Percentiles rank a stretch among this genome's conserved stretches.
These are phyloP conservation scores for Xanthorhoe spadicearia DNA, from an alignment of 2,888 invertebrate species.

Conservation along the genomic window DNA sequence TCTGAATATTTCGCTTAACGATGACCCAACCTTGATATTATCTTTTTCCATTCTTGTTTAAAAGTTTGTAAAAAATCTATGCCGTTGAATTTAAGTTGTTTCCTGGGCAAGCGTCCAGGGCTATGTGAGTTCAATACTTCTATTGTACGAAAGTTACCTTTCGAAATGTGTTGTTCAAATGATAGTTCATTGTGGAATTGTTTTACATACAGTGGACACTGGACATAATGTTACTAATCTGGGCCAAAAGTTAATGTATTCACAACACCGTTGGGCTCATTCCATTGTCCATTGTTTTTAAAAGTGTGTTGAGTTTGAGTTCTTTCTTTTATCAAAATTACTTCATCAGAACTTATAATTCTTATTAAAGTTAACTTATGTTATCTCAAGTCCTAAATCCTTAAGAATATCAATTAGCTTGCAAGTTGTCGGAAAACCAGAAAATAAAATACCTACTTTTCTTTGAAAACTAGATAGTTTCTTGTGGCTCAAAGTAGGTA, in stretches of 20 bases:
- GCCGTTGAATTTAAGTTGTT: constrained; percentile 34
- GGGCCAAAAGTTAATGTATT: constrained; percentile 36
- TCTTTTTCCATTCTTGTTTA: constrained; percentile 49
- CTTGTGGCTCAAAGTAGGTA: constrained; percentile 35
- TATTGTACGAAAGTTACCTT: constrained; percentile 34
- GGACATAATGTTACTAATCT: constrained; percentile 24
- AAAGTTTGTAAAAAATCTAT: constrained; percentile 34
- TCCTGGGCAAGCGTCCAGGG: constrained; percentile 26
- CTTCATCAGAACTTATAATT: neutral
- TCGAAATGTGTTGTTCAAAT: constrained; percentile 14
- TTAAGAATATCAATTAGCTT: neutral
- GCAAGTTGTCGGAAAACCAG: constrained; percentile 9
- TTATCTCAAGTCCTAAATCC: neutral
- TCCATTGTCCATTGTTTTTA: constrained; percentile 49
- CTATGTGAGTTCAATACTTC: constrained; percentile 38
- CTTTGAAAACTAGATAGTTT: constrained; percentile 39
- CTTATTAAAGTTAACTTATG: neutral
- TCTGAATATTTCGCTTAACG: constrained; percentile 63
- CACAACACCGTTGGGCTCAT: constrained; percentile 31
- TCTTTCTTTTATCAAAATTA: neutral
- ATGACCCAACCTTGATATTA: constrained; percentile 47
- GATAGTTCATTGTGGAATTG: constrained; percentile 31
- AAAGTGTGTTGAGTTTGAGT: constrained; percentile 11
- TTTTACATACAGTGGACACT: constrained; percentile 34
- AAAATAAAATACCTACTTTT: constrained; percentile 30